These are phyloP conservation scores for Mya arenaria DNA, from an alignment of 1,140 invertebrate genomes.

Conservation along the genomic window DNA sequence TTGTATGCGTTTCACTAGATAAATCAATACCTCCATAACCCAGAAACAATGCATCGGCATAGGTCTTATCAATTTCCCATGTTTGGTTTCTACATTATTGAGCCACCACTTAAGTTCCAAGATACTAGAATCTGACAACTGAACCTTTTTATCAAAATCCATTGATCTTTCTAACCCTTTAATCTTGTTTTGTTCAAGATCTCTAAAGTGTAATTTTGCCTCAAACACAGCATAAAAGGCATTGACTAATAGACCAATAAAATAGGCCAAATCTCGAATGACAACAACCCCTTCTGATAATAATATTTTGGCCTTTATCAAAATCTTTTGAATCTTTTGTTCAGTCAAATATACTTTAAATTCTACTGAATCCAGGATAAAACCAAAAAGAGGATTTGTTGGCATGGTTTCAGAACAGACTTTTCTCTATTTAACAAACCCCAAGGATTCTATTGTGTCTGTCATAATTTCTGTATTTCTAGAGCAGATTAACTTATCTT, in stretches of 20 bases:
- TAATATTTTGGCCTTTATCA: neutral
- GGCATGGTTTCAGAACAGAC: constrained; percentile 3
- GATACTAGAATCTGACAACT: neutral
- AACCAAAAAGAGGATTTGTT: constrained; percentile 36
- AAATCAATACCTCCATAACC: constrained; percentile 1
- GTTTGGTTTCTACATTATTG: constrained; percentile 1
- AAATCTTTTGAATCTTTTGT: constrained; percentile 12
- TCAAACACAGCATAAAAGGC: constrained; percentile 24
- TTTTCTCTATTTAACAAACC: constrained; percentile 13
- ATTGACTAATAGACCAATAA: constrained; percentile 24
- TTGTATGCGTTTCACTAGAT: neutral
- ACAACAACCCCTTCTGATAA: neutral
- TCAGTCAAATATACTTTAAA: constrained; percentile 31
- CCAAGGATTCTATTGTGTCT: neutral
- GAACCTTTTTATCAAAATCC: constrained; percentile 6
- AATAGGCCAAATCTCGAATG: constrained; percentile 5
- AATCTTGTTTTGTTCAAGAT: neutral
- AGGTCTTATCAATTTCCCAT: constrained; percentile 8
- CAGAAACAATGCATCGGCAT: neutral
- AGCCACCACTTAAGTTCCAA: neutral
- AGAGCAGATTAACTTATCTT: neutral
- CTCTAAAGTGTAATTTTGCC: constrained; percentile 6
- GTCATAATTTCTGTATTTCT: neutral
- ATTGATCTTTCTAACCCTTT: neutral
- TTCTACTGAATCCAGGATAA: constrained; percentile 26